Evolutionary conservation across 2,797 vertebrate genomes (phyloP), one percentile per base, ranked within the genome.

Genomic region (Bryconaethiops microstoma): DNA sequence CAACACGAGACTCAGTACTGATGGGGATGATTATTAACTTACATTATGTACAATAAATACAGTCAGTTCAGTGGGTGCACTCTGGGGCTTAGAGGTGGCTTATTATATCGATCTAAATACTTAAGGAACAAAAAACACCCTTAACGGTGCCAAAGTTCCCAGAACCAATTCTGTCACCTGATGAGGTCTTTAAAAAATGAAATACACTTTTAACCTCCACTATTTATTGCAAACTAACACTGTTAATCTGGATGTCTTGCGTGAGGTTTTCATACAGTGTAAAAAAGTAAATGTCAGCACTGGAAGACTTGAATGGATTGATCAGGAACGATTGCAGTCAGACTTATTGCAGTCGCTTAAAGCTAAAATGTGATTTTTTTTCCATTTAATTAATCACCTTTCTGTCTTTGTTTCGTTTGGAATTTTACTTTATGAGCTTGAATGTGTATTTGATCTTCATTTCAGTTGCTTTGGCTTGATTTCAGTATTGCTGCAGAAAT

Each of bases 231-330:
- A 86, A 89, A 86, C 68, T 69, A 78, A 83, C 76, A 65, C 12
- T 29, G 64, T 59, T 59, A 50, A 75, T 84, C 79, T 77, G 63
- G 69, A 81, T 74, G 54, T 21, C 42, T 78, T 74, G 67, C 76
- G 62, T 82, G 77, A 75, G 77, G 59, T 77, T 79, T 80, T 35
- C 54, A 52, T 8, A 29, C 13, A n/a, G 55, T 65, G 50, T 59
- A n/a, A 21, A 50, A 5, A 35, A 39, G 4, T 55, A 73, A 68
- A 75, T n/a, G 25, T 52, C 60, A 68, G 75, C 62, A 63, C 87
- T 90, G 94, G 94, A 96, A 94, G 93, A 95, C 93, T 62, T 89
- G 88, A 90, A 90, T 88, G 89, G 68, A 74, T 86, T 84, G 74
- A 76, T 78, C 78, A 74, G 82, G 21, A 59, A 65, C 62, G 45